phyloP scores from a whole-genome alignment of 2,888 invertebrate species.

The Laothoe populi region DNA sequence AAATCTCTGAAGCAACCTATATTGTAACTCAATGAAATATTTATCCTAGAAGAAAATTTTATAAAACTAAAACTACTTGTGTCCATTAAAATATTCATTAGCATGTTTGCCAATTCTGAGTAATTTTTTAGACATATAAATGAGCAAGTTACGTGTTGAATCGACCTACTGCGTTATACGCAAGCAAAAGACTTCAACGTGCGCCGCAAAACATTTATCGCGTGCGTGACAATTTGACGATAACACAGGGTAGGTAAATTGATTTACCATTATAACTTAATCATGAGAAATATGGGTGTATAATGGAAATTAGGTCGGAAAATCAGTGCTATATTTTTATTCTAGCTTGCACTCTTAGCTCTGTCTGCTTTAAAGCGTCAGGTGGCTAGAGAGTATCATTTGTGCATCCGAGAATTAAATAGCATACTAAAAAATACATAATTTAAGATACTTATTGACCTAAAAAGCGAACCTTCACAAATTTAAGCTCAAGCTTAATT shows the following conservation, averaged over 20 bases:
- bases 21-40: background rate
- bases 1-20: background rate
- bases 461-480: no score
- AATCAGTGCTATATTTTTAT: no score
- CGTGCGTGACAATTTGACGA: constrained; percentile 4
- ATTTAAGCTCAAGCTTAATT: no score
- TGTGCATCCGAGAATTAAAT: no score
- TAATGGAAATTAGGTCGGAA: no score
- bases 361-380: no score
- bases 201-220: constrained; percentile 1
- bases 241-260: background rate
- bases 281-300: no score
- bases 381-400: no score
- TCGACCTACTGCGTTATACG: background rate
- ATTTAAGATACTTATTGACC: no score
- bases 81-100: background rate
- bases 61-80: no score
- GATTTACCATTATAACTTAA: background rate
- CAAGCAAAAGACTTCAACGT: constrained; percentile 47
- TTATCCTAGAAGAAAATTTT: background rate
- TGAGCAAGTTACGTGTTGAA: background rate
- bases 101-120: background rate
- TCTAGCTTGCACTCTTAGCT: no score
- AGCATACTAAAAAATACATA: no score
- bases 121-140: background rate